Evolutionary conservation across 2,113 vertebrate genomes (phyloP), one percentile per base, ranked within the genome.

Genomic region (Scartelaos histophorus): DNA sequence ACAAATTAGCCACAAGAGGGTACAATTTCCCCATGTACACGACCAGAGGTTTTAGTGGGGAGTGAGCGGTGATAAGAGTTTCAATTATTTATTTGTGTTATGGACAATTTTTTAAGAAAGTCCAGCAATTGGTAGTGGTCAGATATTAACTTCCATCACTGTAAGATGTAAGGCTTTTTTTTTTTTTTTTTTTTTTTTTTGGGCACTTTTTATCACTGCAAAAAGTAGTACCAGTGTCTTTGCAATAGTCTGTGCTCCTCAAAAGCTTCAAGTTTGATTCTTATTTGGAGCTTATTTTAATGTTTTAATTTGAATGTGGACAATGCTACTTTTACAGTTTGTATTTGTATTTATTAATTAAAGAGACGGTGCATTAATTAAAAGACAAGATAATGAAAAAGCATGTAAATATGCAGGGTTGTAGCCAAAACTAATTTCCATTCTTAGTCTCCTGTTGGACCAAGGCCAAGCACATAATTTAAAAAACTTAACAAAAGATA

Each of bases 1-100:
- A 68, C 1, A 0, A 16, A 1, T 29, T 35, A 7, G 46, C 85
- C 89, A 83, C 88, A 71, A 84, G 91, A 79, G 89, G 88, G 86
- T 54, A 66, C 51, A 29, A 71, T 87, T 87, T 86, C 75, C 69
- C 67, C 78, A 83, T 13, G 15, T 70, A 69, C 71, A 29, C 0
- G 49, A 15, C 58, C 12, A 60, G 29, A 17, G 29, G 58, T 61
- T 61, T 58, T 34, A 61, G 5, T 29, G 58, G 34, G 25, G 13
- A 17, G 15, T 34, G 25, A 34, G 25, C 1, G 29, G 16, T 29
- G 24, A 24, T 13, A 7, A 60, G 57, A 25, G 24, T 5, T 25
- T 60, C 24, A 25, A 13, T 25, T 5, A 60, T 25, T 60, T 60
- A 25, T 15, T 25, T 58, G 15, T 13, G 11, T 25, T 58, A 4